A percentile compares a stretch with the other conserved stretches of the same genome.
Evolutionary conservation across 2,888 invertebrate genomes (phyloP).

Genomic region (Drosophila mercatorum): DNA sequence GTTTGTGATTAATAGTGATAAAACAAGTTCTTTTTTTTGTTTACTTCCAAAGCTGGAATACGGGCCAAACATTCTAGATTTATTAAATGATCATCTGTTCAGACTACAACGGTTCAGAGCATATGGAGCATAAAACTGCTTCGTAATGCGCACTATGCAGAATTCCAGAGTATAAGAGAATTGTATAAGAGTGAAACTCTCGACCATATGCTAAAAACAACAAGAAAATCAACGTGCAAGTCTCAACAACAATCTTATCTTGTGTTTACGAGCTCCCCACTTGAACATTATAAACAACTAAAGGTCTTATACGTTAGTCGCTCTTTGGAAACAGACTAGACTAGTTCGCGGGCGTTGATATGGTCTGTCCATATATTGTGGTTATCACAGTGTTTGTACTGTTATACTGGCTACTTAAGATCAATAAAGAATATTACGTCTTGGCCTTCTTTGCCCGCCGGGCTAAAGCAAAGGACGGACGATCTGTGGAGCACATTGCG

Average conservation of each 20-base stretch:
- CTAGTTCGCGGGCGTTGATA: slow-evolving; percentile 6
- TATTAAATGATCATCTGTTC: not conserved
- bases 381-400: slow-evolving; percentile 12
- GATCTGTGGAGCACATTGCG: slow-evolving; percentile 55
- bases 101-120: not conserved
- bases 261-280: not conserved
- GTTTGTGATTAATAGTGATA: no score
- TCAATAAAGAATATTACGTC: slow-evolving; percentile 47
- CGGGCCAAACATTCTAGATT: not conserved
- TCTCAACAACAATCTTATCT: slow-evolving; percentile 6
- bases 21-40: no score
- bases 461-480: slow-evolving; percentile 63
- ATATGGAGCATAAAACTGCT: slow-evolving; percentile 17
- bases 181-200: slow-evolving; percentile 22
- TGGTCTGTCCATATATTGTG: slow-evolving; percentile 15
- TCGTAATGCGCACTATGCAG: slow-evolving; percentile 29
- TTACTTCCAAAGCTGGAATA: not conserved
- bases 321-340: slow-evolving; percentile 9
- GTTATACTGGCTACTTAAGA: slow-evolving; percentile 31
- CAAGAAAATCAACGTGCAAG: not conserved
- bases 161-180: slow-evolving; percentile 17
- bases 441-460: slow-evolving; percentile 51
- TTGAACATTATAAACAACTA: not conserved
- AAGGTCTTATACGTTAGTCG: slow-evolving; percentile 15
- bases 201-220: not conserved